Conservation (phyloP, 2,888 invertebrate genomes). For the Hololepta plana region DNA sequence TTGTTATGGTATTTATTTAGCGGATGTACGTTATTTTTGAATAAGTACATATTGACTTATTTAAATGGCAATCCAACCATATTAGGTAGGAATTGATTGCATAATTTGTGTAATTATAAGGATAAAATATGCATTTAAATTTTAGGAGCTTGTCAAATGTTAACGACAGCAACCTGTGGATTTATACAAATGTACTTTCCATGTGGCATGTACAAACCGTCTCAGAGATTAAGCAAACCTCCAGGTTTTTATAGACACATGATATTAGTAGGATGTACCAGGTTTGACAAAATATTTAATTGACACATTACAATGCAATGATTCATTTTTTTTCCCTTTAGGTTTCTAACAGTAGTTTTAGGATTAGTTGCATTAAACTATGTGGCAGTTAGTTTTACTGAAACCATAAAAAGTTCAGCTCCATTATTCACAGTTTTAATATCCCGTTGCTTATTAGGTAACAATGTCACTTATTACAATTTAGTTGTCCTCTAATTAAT, state of each 20-base stretch:
- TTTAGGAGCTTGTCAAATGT: slow-evolving; percentile 56
- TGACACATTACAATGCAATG: slow-evolving; percentile 2
- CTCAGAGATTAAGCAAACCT: slow-evolving; percentile 36
- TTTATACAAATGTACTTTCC: slow-evolving; percentile 56
- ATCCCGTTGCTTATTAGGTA: slow-evolving; percentile 43
- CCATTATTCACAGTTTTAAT: slow-evolving; percentile 63
- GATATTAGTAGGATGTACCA: slow-evolving; percentile 52
- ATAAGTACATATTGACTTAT: slow-evolving; percentile 58
- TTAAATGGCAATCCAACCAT: slow-evolving; percentile 55
- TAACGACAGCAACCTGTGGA: slow-evolving; percentile 55
- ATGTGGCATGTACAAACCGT: slow-evolving; percentile 50
- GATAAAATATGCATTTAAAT: slow-evolving; percentile 4
- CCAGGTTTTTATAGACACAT: slow-evolving; percentile 56
- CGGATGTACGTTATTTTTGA: slow-evolving; percentile 56
- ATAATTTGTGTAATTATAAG: neutral
- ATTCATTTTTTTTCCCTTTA: slow-evolving; percentile 19
- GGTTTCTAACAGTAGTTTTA: slow-evolving; percentile 53
- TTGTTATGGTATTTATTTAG: slow-evolving; percentile 61
- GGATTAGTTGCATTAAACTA: slow-evolving; percentile 58
- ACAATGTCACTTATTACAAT: slow-evolving; percentile 11
- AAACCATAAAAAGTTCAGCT: slow-evolving; percentile 65
- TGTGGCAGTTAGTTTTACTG: slow-evolving; percentile 65
- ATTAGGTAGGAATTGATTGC: slow-evolving; percentile 34
- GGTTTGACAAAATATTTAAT: slow-evolving; percentile 25
- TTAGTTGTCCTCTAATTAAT: slow-evolving; percentile 7